Conservation (phyloP, 2,113 vertebrate genomes). For the Leptosomus discolor region DNA sequence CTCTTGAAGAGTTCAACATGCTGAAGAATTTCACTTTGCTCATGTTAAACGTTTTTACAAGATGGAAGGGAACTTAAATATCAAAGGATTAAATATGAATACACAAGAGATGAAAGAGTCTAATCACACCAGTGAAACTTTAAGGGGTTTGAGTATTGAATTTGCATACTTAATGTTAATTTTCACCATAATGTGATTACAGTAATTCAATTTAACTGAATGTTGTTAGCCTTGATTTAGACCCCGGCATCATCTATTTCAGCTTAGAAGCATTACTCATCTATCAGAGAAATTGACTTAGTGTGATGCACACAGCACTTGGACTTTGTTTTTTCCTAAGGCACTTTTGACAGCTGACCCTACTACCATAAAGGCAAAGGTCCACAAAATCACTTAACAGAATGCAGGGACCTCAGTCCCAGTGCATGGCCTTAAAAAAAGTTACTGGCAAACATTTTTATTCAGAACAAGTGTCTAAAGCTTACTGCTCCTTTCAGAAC, state of each 20-base stretch:
- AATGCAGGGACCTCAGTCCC: not conserved
- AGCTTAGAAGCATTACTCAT: slow-evolving; percentile 12
- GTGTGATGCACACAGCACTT: not conserved
- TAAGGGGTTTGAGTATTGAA: not conserved
- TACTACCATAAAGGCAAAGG: not conserved
- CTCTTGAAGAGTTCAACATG: not conserved
- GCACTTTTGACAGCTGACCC: not conserved
- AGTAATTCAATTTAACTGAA: slow-evolving; percentile 38
- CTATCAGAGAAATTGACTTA: not conserved
- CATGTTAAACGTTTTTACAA: not conserved
- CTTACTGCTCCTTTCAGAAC: not conserved
- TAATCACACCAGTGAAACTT: slow-evolving; percentile 24
- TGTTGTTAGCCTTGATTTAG: slow-evolving; percentile 35
- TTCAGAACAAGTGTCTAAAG: not conserved
- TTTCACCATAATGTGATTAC: not conserved
- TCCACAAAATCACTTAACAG: not conserved
- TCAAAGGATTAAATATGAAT: not conserved
- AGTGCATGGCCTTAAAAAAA: not conserved
- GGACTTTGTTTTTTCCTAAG: not conserved
- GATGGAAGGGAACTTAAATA: not conserved
- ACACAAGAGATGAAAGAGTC: not conserved
- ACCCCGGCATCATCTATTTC: not conserved
- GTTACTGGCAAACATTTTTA: not conserved
- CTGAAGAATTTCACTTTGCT: not conserved
- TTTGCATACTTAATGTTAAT: slow-evolving; percentile 31